Base-by-base conservation (phyloP, 2,113 vertebrate genomes). In the Tachysurus fulvidraco region DNA sequence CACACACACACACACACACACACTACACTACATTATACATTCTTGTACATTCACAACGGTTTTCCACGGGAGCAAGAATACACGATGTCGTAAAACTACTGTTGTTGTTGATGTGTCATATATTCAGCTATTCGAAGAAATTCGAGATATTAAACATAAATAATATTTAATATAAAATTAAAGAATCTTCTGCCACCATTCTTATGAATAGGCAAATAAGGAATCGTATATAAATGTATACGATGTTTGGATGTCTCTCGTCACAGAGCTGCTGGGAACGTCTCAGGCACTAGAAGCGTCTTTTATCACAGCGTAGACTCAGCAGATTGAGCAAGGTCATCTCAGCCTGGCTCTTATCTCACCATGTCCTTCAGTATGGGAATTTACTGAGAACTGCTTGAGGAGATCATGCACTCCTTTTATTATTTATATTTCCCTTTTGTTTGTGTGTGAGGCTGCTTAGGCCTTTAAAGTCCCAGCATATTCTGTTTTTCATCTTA, bases 251-350 rank as follows among this genome's bases (percentile, higher is more conserved):
- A 21, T 8, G 41, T 69, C 9, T 83, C 16, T 67, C 21, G 62
- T 28, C 46, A 52, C 21, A 69, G 82, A 84, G 55, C 16, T 6
- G 21, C 3, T 73, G 54, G 55, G 52, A 71, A 57, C 9, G 74
- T 30, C 59, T 59, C 73, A 60, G 80, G 17, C 30, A 36, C 16
- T 8, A 67, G 59, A 57, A 11, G 67, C 54, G 19, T 69, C 25
- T 55, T 71, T 82, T 87, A 69, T 88, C 69, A 4, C 11, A 25
- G 44, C 44, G 36, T 86, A 83, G 86, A 65, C 80, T 82, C 64
- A 64, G 84, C 69, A 88, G 28, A 28, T 30, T 55, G 67, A 85
- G 55, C 79, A 78, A 88, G 86, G 85, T 84, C 86, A 87, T 4
- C 17, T 41, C 65, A 36, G 74, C 67, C 71, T 79, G 21, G 21